Evolutionary conservation across 1,140 invertebrate species (phyloP), one percentile per base, ranked within the genome.

Genomic region (Brachionus paranguensis): DNA sequence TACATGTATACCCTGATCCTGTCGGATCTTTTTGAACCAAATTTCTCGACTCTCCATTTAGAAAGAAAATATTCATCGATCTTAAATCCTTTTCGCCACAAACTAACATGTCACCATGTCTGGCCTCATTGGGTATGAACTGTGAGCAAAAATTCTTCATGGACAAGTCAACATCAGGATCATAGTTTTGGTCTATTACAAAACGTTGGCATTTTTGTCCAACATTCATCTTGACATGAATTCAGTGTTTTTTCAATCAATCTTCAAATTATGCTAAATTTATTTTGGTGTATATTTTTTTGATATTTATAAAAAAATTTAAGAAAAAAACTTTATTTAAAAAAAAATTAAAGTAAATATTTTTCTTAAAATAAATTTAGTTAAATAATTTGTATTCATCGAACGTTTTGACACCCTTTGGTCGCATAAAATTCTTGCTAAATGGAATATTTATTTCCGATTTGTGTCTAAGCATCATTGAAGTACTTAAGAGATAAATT

Each of bases 401-500:
- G n/a, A 72, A 72, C n/a, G 68, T 72, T 20, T 72, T 72, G 17
- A 72, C 68, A 20, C 68, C 68, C 17, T 79, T 79, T 27, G 76
- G 50, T 79, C 76, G 11, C 47, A 79, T 64, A 37, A 83, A 83
- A 83, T 83, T 83, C 14, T 53, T 60, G 37, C 47, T 47, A 65
- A 24, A 33, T 5, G 78, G 78, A 45, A 83, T 83, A 70, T 83
- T 83, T 27, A 83, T 70, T n/a, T 65, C 78, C 14, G 55, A 65
- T 29, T 60, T 83, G 33, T 83, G 78, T 37, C 78, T 60, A 5
- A 83, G 45, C 55, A 83, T 29, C 78, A 83, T 83, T 29, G 78
- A 83, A 12, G 37, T 45, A 41, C 78, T 83, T 41, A 5, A 20
- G 12, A 65, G n/a, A 33, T 60, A 43, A 45, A 29, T 27, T 37